Evolutionary conservation across 2,113 vertebrate genomes (phyloP).

Genomic region (Takifugu flavidus): DNA sequence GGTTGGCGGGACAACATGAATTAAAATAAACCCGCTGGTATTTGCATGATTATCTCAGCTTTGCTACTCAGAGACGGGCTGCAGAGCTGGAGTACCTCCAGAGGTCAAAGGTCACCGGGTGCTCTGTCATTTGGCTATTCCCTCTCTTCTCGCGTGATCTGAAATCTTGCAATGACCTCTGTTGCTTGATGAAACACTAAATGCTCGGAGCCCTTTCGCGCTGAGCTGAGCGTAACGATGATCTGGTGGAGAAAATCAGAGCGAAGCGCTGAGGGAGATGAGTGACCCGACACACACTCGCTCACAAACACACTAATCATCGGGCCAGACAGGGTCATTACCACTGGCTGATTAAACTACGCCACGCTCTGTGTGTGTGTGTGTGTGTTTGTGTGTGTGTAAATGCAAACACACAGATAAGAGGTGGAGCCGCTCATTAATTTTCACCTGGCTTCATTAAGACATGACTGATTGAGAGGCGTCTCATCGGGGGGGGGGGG

Average conservation of each 20-base stretch:
- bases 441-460: conserved; percentile 48
- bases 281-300: conserved; percentile 21
- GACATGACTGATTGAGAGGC: conserved; percentile 62
- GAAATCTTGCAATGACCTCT: too few species aligned
- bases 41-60: too few species aligned
- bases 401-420: neutral
- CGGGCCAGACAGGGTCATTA: neutral
- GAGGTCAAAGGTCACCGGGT: too few species aligned
- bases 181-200: too few species aligned
- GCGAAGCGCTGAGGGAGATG: conserved; percentile 2
- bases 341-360: neutral
- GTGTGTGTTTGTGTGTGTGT: too few species aligned
- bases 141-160: too few species aligned
- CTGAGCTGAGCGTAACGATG: neutral
- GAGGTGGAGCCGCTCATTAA: conserved; percentile 40
- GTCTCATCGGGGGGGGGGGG: conserved; percentile 15
- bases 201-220: too few species aligned
- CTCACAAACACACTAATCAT: conserved; percentile 26
- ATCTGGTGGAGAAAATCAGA: conserved; percentile 11
- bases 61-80: too few species aligned
- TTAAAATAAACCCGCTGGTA: too few species aligned
- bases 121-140: too few species aligned
- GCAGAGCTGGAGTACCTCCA: too few species aligned
- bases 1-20: too few species aligned
- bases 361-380: neutral